phyloP scores from a whole-genome alignment of 2,888 invertebrate species.

The Himalopsyche japonica region DNA sequence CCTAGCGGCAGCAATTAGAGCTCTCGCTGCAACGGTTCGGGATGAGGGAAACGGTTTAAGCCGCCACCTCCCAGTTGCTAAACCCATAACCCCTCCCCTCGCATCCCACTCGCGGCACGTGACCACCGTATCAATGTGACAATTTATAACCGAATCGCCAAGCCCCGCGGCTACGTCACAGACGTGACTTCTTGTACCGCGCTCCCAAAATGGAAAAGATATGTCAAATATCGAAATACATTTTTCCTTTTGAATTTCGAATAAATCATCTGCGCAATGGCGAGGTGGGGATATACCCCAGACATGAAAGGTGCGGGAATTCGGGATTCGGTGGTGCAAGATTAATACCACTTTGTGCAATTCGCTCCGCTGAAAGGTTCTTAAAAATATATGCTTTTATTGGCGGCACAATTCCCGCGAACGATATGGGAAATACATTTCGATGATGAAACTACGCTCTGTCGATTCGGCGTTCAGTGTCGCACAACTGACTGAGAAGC shows the following conservation, averaged over 20 bases:
- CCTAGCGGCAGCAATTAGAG: constrained; percentile 7
- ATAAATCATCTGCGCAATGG: constrained; percentile 12
- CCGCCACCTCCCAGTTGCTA: background rate
- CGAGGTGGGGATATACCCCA: background rate
- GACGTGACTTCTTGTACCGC: constrained; percentile 22
- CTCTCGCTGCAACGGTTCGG: constrained; percentile 6
- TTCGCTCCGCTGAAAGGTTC: background rate
- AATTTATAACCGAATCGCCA: constrained; percentile 34
- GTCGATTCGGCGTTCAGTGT: background rate
- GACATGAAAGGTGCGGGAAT: background rate
- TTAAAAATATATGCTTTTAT: background rate
- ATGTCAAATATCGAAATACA: constrained; percentile 38
- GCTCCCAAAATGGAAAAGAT: constrained; percentile 36
- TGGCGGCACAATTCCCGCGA: background rate
- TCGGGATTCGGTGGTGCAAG: background rate
- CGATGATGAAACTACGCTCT: background rate
- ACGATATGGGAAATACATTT: background rate
- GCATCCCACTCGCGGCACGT: constrained; percentile 17
- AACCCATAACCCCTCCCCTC: constrained; percentile 2
- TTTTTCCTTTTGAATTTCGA: constrained; percentile 22
- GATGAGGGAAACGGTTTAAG: constrained; percentile 15
- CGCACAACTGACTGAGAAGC: background rate
- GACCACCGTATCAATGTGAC: constrained; percentile 31
- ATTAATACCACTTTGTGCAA: background rate
- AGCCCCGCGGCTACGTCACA: constrained; percentile 5